Conservation (phyloP, 1,140 invertebrate genomes). For the Hylaeus volcanicus region DNA sequence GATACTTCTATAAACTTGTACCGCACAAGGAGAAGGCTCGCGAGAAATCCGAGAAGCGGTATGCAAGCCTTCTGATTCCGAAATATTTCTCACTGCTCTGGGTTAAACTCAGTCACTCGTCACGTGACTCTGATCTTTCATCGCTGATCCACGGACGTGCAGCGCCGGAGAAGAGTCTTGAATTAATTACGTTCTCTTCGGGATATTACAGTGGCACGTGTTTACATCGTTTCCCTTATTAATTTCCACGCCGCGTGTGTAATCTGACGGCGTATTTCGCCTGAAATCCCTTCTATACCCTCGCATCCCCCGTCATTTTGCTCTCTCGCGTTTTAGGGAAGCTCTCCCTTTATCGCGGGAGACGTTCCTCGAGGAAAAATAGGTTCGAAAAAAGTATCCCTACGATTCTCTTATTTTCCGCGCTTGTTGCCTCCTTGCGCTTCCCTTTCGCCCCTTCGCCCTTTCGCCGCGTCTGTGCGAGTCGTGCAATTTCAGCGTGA, state of each 20-base stretch:
- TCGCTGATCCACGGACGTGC: background rate
- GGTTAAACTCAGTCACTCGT: too few relatives aligned
- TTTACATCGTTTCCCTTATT: constrained; percentile 41
- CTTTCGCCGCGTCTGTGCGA: background rate
- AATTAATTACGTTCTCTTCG: constrained; percentile 31
- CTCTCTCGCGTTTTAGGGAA: too few relatives aligned
- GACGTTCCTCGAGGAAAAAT: constrained; percentile 19
- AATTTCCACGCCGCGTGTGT: constrained; percentile 28
- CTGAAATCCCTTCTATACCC: background rate
- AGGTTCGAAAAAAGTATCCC: constrained; percentile 15
- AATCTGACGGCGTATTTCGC: background rate
- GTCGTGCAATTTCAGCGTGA: constrained; percentile 11
- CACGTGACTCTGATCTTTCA: background rate
- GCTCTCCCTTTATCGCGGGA: too few relatives aligned
- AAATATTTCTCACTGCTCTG: too few relatives aligned
- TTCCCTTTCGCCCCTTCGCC: background rate
- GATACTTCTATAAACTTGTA: too few relatives aligned
- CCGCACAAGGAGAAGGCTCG: too few relatives aligned
- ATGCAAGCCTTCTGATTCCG: too few relatives aligned
- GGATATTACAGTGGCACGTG: constrained; percentile 5
- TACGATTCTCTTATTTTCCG: constrained; percentile 41
- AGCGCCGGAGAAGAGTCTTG: background rate
- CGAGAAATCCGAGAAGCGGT: too few relatives aligned
- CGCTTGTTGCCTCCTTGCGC: constrained; percentile 31
- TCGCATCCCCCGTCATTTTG: too few relatives aligned